Conservation (phyloP, 1,140 invertebrate species). For the Drosophila santomea region DNA sequence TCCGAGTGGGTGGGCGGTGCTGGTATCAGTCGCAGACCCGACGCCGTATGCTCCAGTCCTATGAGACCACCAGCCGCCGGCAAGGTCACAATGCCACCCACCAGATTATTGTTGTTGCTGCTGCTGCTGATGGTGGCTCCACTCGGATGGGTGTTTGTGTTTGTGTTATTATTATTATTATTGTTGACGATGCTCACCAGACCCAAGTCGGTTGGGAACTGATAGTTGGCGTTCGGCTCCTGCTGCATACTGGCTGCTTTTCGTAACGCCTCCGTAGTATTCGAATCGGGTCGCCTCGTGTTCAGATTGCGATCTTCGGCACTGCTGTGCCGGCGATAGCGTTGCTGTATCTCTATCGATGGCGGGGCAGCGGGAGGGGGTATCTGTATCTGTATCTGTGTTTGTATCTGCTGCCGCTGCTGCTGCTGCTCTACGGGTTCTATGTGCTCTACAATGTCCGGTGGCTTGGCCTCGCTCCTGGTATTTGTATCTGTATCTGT, state of each 20-base stretch:
- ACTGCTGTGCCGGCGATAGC: slow-evolving; percentile 71
- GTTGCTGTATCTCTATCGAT: slow-evolving; percentile 15
- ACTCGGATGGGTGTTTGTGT: slow-evolving; percentile 21
- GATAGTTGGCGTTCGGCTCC: slow-evolving; percentile 84
- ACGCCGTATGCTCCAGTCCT: slow-evolving; percentile 68
- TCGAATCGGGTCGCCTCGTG: slow-evolving; percentile 29
- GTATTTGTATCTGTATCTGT: slow-evolving; percentile 10
- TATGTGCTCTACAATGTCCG: slow-evolving; percentile 48
- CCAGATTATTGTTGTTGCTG: slow-evolving; percentile 35
- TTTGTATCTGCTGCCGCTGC: neutral
- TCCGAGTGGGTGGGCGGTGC: slow-evolving; percentile 59
- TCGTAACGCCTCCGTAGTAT: slow-evolving; percentile 47
- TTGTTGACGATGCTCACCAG: slow-evolving; percentile 82
- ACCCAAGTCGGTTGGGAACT: slow-evolving; percentile 83
- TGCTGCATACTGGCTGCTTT: slow-evolving; percentile 83
- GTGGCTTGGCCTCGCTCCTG: slow-evolving; percentile 61
- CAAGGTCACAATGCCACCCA: slow-evolving; percentile 63
- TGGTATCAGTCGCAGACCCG: slow-evolving; percentile 58
- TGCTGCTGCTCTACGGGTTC: slow-evolving; percentile 8
- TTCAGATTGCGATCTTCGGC: slow-evolving; percentile 67
- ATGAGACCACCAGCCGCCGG: slow-evolving; percentile 61
- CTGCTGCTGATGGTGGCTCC: slow-evolving; percentile 21
- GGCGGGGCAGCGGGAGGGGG: neutral
- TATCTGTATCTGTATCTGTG: slow-evolving; percentile 19
- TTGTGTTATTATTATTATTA: slow-evolving; percentile 45